Conservation (phyloP, 2,888 invertebrate species). For the Mantis religiosa region DNA sequence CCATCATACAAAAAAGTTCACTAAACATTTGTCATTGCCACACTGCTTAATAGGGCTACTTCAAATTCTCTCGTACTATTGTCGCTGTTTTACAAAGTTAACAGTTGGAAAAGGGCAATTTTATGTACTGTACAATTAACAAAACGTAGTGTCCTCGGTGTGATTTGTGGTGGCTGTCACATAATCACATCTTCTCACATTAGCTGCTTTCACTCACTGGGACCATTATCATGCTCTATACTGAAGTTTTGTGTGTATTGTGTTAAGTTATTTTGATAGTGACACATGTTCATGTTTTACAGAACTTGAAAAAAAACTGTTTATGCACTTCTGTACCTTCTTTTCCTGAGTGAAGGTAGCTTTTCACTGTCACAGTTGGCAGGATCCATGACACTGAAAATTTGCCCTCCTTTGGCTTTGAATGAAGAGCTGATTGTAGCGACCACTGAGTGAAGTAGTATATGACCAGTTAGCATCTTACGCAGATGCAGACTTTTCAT, state of each 20-base stretch:
- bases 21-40: constrained; percentile 7
- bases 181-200: not conserved
- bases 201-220: not conserved
- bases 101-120: not conserved
- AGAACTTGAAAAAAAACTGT: not conserved
- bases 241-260: not conserved
- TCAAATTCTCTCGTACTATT: not conserved
- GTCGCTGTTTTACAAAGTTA: not conserved
- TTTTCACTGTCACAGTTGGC: not conserved
- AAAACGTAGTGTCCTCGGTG: not conserved
- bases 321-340: not conserved
- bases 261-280: too few species aligned
- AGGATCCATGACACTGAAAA: not conserved
- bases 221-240: not conserved
- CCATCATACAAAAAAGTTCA: not conserved
- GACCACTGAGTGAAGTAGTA: not conserved
- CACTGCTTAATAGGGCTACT: not conserved
- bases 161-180: not conserved
- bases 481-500: constrained; percentile 62
- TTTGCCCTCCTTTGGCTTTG: not conserved
- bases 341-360: not conserved
- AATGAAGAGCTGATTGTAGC: not conserved
- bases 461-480: constrained; percentile 39
- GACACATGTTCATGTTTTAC: not conserved
- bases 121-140: not conserved